Evolutionary conservation across 2,888 invertebrate genomes (phyloP).

Genomic region (Scaeva pyrastri): DNA sequence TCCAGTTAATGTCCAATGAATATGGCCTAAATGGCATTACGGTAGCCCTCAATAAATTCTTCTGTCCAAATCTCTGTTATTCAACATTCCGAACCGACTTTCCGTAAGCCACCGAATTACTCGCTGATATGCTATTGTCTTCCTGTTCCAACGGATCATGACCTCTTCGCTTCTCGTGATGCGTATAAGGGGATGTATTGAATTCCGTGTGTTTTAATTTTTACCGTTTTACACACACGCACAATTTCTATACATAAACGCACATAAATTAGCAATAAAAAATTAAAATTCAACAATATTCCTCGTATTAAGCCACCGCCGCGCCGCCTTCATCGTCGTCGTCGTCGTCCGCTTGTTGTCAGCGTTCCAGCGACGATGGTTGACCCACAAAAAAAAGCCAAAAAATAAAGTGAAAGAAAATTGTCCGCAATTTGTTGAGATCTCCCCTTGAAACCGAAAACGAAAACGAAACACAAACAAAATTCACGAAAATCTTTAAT

Average conservation of each 20-base stretch:
- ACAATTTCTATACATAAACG: not conserved
- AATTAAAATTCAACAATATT: slow-evolving; percentile 59
- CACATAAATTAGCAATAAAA: slow-evolving; percentile 46
- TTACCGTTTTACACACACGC: slow-evolving; percentile 23
- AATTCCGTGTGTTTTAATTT: slow-evolving; percentile 4
- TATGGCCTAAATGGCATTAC: too few relatives aligned
- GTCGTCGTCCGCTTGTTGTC: not conserved
- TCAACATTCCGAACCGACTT: slow-evolving; percentile 4
- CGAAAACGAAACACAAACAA: slow-evolving; percentile 3
- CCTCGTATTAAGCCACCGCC: not conserved
- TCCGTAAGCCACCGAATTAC: slow-evolving; percentile 65
- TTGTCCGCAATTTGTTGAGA: slow-evolving; percentile 59
- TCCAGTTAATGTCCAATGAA: too few relatives aligned
- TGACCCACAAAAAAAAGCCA: not conserved
- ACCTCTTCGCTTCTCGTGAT: slow-evolving; percentile 19
- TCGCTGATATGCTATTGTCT: slow-evolving; percentile 2
- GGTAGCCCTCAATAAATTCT: not conserved
- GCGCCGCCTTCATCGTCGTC: not conserved
- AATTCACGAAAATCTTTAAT: slow-evolving; percentile 47
- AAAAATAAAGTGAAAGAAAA: slow-evolving; percentile 26
- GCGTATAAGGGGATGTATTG: not conserved
- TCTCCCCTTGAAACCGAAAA: not conserved
- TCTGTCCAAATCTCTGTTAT: not conserved
- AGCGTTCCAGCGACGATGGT: not conserved
- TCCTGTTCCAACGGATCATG: slow-evolving; percentile 52